phyloP scores from a whole-genome alignment of 2,888 invertebrate genomes.

The Drosophila glabriapex region DNA sequence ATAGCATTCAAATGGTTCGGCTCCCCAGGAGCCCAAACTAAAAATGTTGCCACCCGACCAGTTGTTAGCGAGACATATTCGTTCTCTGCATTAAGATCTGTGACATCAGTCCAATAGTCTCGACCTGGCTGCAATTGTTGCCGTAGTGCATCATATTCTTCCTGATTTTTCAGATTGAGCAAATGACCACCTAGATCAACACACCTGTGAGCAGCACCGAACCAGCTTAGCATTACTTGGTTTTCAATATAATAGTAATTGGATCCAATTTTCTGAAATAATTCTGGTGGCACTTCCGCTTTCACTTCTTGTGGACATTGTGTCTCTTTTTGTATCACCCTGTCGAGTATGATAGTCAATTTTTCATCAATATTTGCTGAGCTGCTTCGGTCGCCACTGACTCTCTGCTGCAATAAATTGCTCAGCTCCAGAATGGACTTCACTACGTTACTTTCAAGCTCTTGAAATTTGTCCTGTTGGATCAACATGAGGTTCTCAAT shows the following conservation, averaged over 20 bases:
- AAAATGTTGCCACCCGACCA: background rate
- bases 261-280: background rate
- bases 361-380: background rate
- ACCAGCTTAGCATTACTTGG: background rate
- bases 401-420: background rate
- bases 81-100: background rate
- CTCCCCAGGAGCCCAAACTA: background rate
- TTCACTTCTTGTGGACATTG: background rate
- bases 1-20: background rate
- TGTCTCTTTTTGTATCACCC: background rate
- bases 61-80: background rate
- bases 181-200: background rate
- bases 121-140: background rate
- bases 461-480: background rate
- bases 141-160: background rate
- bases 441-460: background rate
- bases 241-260: background rate
- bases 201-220: background rate
- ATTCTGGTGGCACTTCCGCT: background rate
- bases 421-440: background rate
- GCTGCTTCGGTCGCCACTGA: fast-evolving
- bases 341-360: background rate
- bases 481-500: background rate
- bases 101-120: background rate
- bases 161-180: background rate